Percentiles rank a stretch among this genome's conserved stretches.
Evolutionary conservation across 2,888 invertebrate genomes (phyloP).

Genomic region (Muschampia plurimacula): DNA sequence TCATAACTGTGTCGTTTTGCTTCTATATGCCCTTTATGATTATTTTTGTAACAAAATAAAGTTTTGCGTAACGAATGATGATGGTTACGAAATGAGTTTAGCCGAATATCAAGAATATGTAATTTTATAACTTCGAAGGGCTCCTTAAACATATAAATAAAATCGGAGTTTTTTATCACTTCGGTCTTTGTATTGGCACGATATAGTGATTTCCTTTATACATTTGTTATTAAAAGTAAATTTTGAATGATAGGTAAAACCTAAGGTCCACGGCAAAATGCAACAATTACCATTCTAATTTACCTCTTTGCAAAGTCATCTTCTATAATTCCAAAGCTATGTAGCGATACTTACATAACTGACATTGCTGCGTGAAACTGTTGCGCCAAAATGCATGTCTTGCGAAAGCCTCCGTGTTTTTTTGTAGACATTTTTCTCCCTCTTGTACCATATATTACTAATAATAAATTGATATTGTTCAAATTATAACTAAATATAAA

Average conservation of each 20-base stretch:
- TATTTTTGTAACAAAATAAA: constrained; percentile 15
- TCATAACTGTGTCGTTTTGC: constrained; percentile 18
- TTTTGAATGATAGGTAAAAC: background rate
- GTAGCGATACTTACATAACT: constrained; percentile 61
- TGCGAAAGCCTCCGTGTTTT: constrained; percentile 58
- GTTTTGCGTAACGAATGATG: constrained; percentile 5
- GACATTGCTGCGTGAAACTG: constrained; percentile 61
- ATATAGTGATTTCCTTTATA: background rate
- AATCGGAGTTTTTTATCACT: too few species aligned
- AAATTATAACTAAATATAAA: too few species aligned
- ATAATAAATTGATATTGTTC: background rate
- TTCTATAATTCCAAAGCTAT: background rate
- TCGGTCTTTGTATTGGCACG: too few species aligned
- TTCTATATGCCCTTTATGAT: constrained; percentile 17
- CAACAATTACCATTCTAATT: background rate
- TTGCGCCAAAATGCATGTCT: constrained; percentile 74
- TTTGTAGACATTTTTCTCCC: constrained; percentile 17
- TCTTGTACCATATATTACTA: background rate
- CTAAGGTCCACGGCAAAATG: background rate
- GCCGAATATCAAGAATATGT: background rate
- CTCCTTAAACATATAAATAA: too few species aligned
- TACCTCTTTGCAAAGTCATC: background rate
- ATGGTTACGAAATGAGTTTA: background rate
- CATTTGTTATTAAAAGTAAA: background rate
- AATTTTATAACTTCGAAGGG: background rate